Evolutionary conservation across 2,888 invertebrate genomes (phyloP), one percentile per base, ranked within the genome.

Genomic region (Temnothorax unifasciatus): DNA sequence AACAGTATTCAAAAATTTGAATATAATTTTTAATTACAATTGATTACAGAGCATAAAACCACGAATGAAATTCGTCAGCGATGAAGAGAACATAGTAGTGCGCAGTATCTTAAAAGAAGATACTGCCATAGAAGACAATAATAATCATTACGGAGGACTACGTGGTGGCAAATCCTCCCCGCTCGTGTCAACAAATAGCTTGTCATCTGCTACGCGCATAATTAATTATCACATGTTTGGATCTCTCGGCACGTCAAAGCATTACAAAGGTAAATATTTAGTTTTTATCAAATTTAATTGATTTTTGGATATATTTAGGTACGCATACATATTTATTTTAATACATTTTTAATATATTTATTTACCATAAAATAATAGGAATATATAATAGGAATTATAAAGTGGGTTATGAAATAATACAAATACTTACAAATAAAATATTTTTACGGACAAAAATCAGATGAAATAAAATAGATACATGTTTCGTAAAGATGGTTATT

Each of bases 161-260:
- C 95, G 95, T 4, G 94, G 94, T 38, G 93, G 95, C 84, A 93
- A 95, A 84, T 93, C 95, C 66, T 93, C 96, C 69, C 96, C 96
- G 66, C 96, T 96, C 91, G 96, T 96, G 94, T 96, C 97, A 84
- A 95, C 96, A 82, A 96, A 96, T 94, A 96, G 97, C 93, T 95
- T 97, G 91, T 96, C 96, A 89, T 97, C 97, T 86, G 97, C 97
- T 89, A 97, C 97, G 84, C 96, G 97, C 91, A 96, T 97, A 91
- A 96, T 97, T 93, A 97, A 97, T 95, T 97, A 97, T 93, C 97
- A 97, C 95, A 95, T 97, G 90, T 97, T 97, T 94, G 97, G 97
- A 92, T 96, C 96, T 90, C 93, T 95, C 85, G 95, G 95, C 89
- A 95, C 95, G 91, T 94, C 95, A 82, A 95, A 95, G 92, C 94